Conservation (phyloP, 1,140 invertebrate species). For the Bilobella aurantiaca region DNA sequence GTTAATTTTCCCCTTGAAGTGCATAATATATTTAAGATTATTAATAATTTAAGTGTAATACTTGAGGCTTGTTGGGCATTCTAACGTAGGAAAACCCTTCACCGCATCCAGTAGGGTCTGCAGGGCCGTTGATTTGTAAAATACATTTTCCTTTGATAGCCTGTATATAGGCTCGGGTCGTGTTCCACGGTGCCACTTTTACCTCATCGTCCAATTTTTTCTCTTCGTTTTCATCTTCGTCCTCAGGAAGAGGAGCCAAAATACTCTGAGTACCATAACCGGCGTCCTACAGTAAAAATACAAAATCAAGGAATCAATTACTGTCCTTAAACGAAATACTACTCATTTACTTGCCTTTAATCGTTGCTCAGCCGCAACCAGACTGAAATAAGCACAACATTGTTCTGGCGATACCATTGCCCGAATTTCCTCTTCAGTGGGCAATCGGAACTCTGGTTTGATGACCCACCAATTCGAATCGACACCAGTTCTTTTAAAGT, state of each 20-base stretch:
- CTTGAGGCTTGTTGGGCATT: slow-evolving; percentile 72
- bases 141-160: slow-evolving; percentile 55
- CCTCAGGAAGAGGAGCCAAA: slow-evolving; percentile 45
- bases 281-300: slow-evolving; percentile 44
- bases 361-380: slow-evolving; percentile 53
- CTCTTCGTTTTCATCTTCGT: slow-evolving; percentile 53
- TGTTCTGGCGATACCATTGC: slow-evolving; percentile 57
- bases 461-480: slow-evolving; percentile 47
- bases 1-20: background rate
- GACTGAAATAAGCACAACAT: slow-evolving; percentile 56
- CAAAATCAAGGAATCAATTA: background rate
- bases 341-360: slow-evolving; percentile 39
- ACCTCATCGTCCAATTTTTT: slow-evolving; percentile 58
- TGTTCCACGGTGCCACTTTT: slow-evolving; percentile 57
- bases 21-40: background rate
- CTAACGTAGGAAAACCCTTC: slow-evolving; percentile 59
- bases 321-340: background rate
- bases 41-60: slow-evolving; percentile 37
- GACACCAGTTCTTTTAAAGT: slow-evolving; percentile 52
- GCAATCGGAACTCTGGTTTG: slow-evolving; percentile 50
- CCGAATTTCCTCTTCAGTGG: slow-evolving; percentile 55
- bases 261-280: slow-evolving; percentile 49
- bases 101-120: slow-evolving; percentile 50
- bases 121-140: slow-evolving; percentile 44
- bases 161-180: slow-evolving; percentile 53